Evolutionary conservation across 1,140 invertebrate genomes (phyloP), one percentile per base, ranked within the genome.

Genomic region (Fopius arisanus): DNA sequence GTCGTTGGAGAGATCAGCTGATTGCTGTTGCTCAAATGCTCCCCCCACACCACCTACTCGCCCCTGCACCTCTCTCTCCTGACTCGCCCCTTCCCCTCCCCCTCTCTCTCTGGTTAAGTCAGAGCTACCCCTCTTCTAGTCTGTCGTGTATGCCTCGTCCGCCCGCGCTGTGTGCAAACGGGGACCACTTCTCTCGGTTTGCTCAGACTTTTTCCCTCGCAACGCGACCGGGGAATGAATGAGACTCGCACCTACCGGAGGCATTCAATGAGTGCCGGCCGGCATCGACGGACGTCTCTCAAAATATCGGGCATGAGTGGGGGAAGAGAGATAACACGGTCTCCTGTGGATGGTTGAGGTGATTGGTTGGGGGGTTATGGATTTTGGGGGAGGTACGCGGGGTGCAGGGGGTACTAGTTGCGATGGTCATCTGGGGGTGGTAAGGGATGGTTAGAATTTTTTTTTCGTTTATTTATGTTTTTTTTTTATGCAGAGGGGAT

Each of bases 31-130:
- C 40, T 54, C 23, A 33, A 37, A 54, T 31, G 6, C 43, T 54
- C 21, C 6, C 48, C 80, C 78, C 80, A 72, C 75, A 74, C 78
- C 70, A 71, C 69, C 0, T 28, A 7, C 31, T 59, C 68, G 19
- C 21, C 43, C 16, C 12, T 21, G 33, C 33, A 37, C 3, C 3
- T 10, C 33, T 37, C 33, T 37, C 33, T n/a, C n/a, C n/a, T n/a
- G n/a, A 7, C 31, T 59, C 68, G 19, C 21, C 43, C 16, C 12
- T 21, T 7, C 33, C 9, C 3, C 3, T 10, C 33, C 12, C 33
- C 33, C 70, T 70, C 66, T n/a, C 66, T 67, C 63, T 73, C 12
- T 51, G 23, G 16, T 29, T 59, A 6, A 26, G 21, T 59, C 23
- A 2, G 54, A 59, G 54, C 23, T 26, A 59, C 54, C 54, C 54